Evolutionary conservation across 2,888 invertebrate genomes (phyloP).

Genomic region (Steromphala cineraria): DNA sequence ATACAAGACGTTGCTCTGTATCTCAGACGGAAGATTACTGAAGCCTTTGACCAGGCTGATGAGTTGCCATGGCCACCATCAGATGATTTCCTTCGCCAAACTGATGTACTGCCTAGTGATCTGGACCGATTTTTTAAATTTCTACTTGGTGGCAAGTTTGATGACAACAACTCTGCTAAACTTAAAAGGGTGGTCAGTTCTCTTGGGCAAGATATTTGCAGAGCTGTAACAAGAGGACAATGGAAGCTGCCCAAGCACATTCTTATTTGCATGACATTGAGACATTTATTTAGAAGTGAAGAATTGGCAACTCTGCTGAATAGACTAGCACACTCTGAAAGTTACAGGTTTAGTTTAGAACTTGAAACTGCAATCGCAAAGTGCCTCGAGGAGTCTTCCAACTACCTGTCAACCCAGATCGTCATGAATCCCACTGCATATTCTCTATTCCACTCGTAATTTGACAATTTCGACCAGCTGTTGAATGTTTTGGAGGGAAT

Average conservation of each 20-base stretch:
- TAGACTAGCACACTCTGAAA: slow-evolving; percentile 39
- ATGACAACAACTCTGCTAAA: neutral
- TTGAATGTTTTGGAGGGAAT: slow-evolving; percentile 38
- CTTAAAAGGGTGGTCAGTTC: slow-evolving; percentile 25
- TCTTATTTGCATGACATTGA: slow-evolving; percentile 35
- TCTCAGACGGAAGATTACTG: neutral
- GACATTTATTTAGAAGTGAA: slow-evolving; percentile 35
- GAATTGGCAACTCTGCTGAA: slow-evolving; percentile 33
- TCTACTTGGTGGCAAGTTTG: neutral
- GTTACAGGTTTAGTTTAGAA: slow-evolving; percentile 36
- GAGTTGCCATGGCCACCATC: neutral
- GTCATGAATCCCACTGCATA: slow-evolving; percentile 31
- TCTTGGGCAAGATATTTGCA: slow-evolving; percentile 41
- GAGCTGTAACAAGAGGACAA: slow-evolving; percentile 37
- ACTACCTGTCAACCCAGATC: slow-evolving; percentile 38
- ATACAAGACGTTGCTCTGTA: neutral
- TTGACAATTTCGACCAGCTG: slow-evolving; percentile 49
- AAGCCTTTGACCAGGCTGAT: neutral
- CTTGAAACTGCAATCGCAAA: slow-evolving; percentile 40
- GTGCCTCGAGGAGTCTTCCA: slow-evolving; percentile 38
- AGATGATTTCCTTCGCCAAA: neutral
- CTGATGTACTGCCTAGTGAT: neutral
- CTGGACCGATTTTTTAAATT: neutral
- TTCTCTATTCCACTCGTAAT: slow-evolving; percentile 50
- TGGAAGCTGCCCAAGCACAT: slow-evolving; percentile 40